These are phyloP conservation scores for Henricia sp. DNA, from an alignment of 53 echinoderm and acorn worm species.

Conservation along the genomic window DNA sequence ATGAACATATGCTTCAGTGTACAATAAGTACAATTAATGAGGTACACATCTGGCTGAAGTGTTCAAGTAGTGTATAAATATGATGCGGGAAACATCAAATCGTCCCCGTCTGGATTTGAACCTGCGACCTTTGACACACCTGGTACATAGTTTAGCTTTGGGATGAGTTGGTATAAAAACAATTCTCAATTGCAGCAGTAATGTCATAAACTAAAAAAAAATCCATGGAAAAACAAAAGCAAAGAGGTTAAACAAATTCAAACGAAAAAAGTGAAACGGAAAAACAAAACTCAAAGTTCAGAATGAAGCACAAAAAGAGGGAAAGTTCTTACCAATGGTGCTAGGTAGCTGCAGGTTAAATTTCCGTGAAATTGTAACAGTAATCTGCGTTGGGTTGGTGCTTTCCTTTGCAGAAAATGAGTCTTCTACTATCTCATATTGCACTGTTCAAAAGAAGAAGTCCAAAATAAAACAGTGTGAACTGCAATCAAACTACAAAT, in stretches of 20 bases:
- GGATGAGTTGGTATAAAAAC: no score
- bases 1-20: no score
- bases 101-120: no score
- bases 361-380: not conserved
- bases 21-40: no score
- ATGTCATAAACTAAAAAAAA: not conserved
- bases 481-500: not conserved
- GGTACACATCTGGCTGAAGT: no score
- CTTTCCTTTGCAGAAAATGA: conserved; percentile 3
- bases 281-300: not conserved
- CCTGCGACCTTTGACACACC: no score
- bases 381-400: not conserved
- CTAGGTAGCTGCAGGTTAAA: not conserved
- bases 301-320: not conserved
- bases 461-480: not conserved
- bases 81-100: no score
- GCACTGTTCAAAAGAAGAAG: conserved; percentile 10
- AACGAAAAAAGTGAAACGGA: not conserved
- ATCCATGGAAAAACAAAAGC: not conserved
- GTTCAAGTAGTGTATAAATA: no score
- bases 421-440: conserved; percentile 11
- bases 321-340: conserved; percentile 4
- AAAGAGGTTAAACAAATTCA: not conserved
- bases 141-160: no score
- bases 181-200: no score